phyloP scores from a whole-genome alignment of 2,888 invertebrate species.

The Fragum whitleyi region DNA sequence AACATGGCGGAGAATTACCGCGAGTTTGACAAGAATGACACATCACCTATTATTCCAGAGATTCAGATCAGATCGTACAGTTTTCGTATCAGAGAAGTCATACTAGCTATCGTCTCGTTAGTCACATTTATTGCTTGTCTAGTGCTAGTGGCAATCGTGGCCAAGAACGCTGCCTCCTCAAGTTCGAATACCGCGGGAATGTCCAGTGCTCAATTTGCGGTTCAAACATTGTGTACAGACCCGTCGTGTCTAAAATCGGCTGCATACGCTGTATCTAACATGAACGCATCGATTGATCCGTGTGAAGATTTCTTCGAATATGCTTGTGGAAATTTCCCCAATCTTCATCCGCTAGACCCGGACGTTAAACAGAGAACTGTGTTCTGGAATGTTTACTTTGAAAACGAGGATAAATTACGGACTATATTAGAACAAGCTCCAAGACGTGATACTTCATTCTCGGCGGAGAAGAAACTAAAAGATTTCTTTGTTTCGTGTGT shows the following conservation, averaged over 20 bases:
- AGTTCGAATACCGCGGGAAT: constrained; percentile 22
- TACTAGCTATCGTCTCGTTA: constrained; percentile 63
- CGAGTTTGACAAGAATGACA: constrained; percentile 71
- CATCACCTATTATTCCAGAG: constrained; percentile 70
- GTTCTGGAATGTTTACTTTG: constrained; percentile 68
- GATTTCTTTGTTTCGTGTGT: constrained; percentile 88
- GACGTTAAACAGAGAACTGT: constrained; percentile 68
- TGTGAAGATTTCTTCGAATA: constrained; percentile 86
- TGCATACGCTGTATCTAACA: constrained; percentile 67
- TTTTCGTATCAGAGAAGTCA: constrained; percentile 74
- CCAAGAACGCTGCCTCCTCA: constrained; percentile 38
- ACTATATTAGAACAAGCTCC: constrained; percentile 67
- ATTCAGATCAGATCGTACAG: constrained; percentile 60
- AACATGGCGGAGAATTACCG: constrained; percentile 74
- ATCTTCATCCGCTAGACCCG: constrained; percentile 69
- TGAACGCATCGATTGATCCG: constrained; percentile 82
- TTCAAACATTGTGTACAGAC: constrained; percentile 64
- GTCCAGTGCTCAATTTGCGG: constrained; percentile 53
- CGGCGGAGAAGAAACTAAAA: constrained; percentile 87
- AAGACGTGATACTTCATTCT: constrained; percentile 67
- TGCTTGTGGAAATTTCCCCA: constrained; percentile 86
- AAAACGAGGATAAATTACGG: constrained; percentile 74
- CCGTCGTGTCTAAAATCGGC: constrained; percentile 75
- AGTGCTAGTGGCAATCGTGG: constrained; percentile 71
- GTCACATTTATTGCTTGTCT: constrained; percentile 70